Evolutionary conservation across 2,888 invertebrate genomes (phyloP).

Genomic region (Tachina grossa): DNA sequence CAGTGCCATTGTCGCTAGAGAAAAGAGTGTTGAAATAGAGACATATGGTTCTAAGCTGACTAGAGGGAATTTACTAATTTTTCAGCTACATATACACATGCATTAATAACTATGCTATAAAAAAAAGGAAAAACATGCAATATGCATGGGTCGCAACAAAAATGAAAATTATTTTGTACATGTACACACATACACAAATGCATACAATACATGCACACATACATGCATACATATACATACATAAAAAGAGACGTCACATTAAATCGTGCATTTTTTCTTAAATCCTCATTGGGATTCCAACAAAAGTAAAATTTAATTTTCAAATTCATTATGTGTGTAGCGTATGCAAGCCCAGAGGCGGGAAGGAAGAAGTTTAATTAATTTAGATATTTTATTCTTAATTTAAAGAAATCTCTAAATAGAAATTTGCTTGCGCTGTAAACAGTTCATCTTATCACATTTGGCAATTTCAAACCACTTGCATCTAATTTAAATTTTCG

Average conservation of each 20-base stretch:
- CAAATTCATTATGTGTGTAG: background rate
- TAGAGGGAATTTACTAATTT: background rate
- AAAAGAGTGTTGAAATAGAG: no score
- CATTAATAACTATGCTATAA: conserved; percentile 27
- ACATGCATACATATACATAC: no score
- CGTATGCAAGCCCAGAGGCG: background rate
- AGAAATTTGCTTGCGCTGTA: conserved; percentile 25
- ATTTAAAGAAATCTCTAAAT: background rate
- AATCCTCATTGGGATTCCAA: conserved; percentile 54
- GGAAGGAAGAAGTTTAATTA: conserved; percentile 18
- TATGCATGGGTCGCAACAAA: conserved; percentile 66
- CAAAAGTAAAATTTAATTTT: conserved; percentile 64
- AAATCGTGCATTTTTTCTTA: conserved; percentile 1
- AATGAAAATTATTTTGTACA: conserved; percentile 10
- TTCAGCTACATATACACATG: background rate
- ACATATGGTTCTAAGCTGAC: no score
- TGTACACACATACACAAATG: background rate
- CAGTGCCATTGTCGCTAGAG: no score
- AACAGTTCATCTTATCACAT: no score
- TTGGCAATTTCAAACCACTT: no score
- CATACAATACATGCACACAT: background rate
- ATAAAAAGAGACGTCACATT: conserved; percentile 2
- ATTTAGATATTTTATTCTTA: background rate
- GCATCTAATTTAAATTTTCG: no score
- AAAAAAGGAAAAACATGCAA: conserved; percentile 42